These are phyloP conservation scores for Murina feae DNA, from an alignment of 2,113 vertebrate species.

Conservation along the genomic window DNA sequence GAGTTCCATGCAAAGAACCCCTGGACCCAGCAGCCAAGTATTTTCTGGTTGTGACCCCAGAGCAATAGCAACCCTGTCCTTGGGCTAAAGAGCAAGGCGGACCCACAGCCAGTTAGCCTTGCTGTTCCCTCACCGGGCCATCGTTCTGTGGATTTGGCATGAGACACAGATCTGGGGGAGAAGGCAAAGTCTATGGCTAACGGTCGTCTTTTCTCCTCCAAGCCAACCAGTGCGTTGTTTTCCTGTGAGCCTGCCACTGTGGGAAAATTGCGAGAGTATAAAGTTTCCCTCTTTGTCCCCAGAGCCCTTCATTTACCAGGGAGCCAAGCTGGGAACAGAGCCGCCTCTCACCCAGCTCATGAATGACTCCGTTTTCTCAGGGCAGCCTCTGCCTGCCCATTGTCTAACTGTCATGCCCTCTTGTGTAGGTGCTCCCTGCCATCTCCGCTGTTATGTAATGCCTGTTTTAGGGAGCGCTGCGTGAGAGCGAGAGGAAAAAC, in stretches of 20 bases:
- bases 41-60: background rate
- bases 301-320: constrained; percentile 53
- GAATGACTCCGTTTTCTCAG: constrained; percentile 60
- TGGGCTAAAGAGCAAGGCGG: background rate
- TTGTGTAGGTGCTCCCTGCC: constrained; percentile 59
- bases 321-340: constrained; percentile 63
- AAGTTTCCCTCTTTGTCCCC: constrained; percentile 68
- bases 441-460: constrained; percentile 61
- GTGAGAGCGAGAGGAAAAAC: constrained; percentile 34
- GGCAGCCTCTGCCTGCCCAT: constrained; percentile 56
- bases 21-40: background rate
- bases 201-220: constrained; percentile 56
- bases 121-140: constrained; percentile 25
- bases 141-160: constrained; percentile 58
- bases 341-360: constrained; percentile 53
- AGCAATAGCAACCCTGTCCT: background rate
- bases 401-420: constrained; percentile 65
- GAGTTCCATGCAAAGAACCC: background rate
- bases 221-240: constrained; percentile 60
- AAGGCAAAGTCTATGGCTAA: constrained; percentile 32
- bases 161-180: constrained; percentile 37
- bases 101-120: constrained; percentile 5
- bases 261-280: constrained; percentile 62
- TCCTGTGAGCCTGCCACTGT: constrained; percentile 47
- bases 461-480: constrained; percentile 5